Evolutionary conservation across 2,113 vertebrate species (phyloP), one percentile per base, ranked within the genome.

Genomic region (Rana temporaria): DNA sequence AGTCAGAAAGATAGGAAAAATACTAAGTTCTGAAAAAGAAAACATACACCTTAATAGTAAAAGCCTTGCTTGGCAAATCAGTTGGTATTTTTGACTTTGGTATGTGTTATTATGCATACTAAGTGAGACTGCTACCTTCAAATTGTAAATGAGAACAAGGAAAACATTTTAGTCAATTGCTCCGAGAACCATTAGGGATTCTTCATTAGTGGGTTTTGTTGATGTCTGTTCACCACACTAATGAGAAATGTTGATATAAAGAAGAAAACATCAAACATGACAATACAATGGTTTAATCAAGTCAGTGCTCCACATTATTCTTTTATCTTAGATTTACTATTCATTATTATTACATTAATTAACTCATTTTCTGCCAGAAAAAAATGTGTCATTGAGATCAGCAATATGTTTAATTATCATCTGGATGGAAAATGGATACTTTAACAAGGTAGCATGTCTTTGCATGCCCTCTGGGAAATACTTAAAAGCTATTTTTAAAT

Each of bases 251-350:
- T 59, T 73, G 70, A 79, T 57, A 84, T 4, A 79, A 4, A 19
- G 24, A 64, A 42, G 7, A 69, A 22, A 0, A 0, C 56, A 88
- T 17, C 17, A 38, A 85, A 65, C 69, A 64, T 72, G 68, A 80
- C 32, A 87, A 83, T 81, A 83, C 75, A 62, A 68, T 87, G 86
- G 22, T 80, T 85, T 85, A 89, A 86, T 81, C 55, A 66, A 87
- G 85, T 20, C 62, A 84, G n/a, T 70, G 86, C 85, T 55, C 48
- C 81, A 84, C 74, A 67, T 85, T 84, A 85, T 70, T 85, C 85
- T 88, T 88, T 89, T 86, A 82, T 74, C 63, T 67, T 59, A 74
- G 52, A 75, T 74, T 75, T 82, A 30, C 63, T 75, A 57, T 34
- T 82, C 71, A 75, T 73, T 80, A 86, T 71, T 30, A 30, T 77